These are phyloP conservation scores for Amphibalanus amphitrite DNA, from an alignment of 1,140 invertebrate genomes.

Conservation along the genomic window DNA sequence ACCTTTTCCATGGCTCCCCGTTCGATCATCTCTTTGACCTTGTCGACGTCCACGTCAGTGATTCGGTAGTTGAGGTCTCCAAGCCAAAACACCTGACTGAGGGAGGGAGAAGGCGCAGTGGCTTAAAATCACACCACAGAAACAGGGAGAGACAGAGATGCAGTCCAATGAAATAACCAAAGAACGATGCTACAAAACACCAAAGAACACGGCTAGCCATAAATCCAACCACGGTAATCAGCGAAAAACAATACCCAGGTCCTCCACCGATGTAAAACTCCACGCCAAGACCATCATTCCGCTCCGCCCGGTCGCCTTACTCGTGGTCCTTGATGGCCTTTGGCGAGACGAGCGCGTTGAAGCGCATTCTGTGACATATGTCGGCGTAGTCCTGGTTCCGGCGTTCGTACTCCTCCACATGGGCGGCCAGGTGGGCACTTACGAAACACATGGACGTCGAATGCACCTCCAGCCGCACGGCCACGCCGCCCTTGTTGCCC, in stretches of 20 bases:
- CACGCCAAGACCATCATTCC: too few species aligned
- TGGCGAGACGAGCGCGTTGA: not conserved
- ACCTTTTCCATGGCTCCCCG: too few species aligned
- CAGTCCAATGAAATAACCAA: too few species aligned
- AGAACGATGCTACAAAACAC: too few species aligned
- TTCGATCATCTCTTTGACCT: not conserved
- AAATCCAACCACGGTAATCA: too few species aligned
- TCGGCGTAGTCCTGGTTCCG: slow-evolving; percentile 92
- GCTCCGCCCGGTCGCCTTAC: not conserved
- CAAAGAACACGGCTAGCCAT: too few species aligned
- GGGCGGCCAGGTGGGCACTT: slow-evolving; percentile 93
- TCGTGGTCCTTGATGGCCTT: slow-evolving; percentile 3
- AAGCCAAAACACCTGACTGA: slow-evolving; percentile 1
- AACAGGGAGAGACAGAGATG: too few species aligned
- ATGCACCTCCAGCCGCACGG: slow-evolving; percentile 75
- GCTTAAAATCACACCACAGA: too few species aligned
- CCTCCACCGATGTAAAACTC: too few species aligned
- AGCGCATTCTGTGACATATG: slow-evolving; percentile 36
- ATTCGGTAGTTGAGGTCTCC: not conserved
- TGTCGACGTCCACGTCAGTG: not conserved
- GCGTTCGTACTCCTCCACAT: slow-evolving; percentile 83
- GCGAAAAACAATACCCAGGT: too few species aligned
- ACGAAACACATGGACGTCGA: slow-evolving; percentile 91
- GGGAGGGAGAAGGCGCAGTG: not conserved
- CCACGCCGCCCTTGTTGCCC: slow-evolving; percentile 97